Base-by-base conservation (phyloP, 2,113 vertebrate genomes). In the Thunnus maccoyii region DNA sequence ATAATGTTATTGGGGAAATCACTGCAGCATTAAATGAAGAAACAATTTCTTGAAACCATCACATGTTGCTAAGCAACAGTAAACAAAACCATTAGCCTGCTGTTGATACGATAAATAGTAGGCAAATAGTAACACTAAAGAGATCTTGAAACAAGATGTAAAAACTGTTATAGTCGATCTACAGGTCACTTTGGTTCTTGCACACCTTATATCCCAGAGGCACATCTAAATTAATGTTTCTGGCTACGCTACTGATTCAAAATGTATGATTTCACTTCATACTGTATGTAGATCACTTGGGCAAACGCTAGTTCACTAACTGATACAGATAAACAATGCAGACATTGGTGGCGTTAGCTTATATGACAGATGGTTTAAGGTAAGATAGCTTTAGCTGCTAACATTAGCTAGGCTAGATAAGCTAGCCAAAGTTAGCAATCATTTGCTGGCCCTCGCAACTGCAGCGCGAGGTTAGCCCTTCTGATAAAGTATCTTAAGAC, bases 371-470 rank as follows among this genome's bases (percentile, higher is more conserved):
- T 14, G n/a, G 20, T 36, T 58, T 50, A 66, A 27, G 36, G n/a
- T 62, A 79, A 57, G 17, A 76, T 87, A 88, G 89, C 86, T 65
- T 83, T 61, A 89, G 82, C 75, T 47, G 85, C 75, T 88, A 87
- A 54, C 68, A 73, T 74, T 82, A 87, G 81, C 84, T 82, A 46
- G 65, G 85, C 65, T 72, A 71, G 36, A 9, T 63, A 56, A n/a
- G 67, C 84, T 85, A 88, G 74, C 63, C n/a, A 87, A 84, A 87
- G 74, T 83, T 85, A 90, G 88, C 88, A 72, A 70, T 13, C 58
- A 16, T 27, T 36, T 16, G 9, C 27, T 60, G 5, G 27, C 18
- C 27, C 17, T 27, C 32, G n/a, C 11, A 20, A 3, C 30, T 4
- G 11, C 30, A 50, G 2, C 44, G 36, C 13, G 6, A 46, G 51